Evolutionary conservation across 30 jellyfish, hydroid and myxozoan genomes (phyloP).

Genomic region (Clytia hemisphaerica): DNA sequence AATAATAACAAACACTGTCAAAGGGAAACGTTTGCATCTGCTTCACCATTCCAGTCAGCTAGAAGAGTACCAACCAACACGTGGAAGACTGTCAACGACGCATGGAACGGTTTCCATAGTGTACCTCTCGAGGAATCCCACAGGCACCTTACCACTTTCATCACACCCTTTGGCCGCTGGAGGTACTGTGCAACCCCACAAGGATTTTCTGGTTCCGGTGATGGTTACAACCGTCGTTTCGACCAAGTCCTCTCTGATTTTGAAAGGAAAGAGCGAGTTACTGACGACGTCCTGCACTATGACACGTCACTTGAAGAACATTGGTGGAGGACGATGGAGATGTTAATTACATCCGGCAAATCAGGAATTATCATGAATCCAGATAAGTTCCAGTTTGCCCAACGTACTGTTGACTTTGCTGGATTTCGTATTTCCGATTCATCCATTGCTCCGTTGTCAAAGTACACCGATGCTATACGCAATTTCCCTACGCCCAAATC

Average conservation of each 20-base stretch:
- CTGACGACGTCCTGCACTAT: too few species aligned
- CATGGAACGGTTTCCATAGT: too few species aligned
- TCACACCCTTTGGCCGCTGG: too few species aligned
- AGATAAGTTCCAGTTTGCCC: too few species aligned
- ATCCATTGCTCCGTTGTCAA: neutral
- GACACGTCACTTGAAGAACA: neutral
- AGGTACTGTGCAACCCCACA: neutral
- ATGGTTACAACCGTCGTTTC: neutral
- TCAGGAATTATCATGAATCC: neutral
- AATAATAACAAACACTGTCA: too few species aligned
- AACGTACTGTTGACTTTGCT: neutral
- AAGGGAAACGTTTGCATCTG: neutral
- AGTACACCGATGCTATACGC: neutral
- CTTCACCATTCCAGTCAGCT: slow-evolving; percentile 1
- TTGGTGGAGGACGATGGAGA: too few species aligned
- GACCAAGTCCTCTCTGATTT: neutral
- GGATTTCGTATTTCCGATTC: neutral
- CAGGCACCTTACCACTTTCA: too few species aligned
- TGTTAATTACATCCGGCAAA: too few species aligned
- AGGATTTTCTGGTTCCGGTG: neutral
- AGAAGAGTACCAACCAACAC: neutral
- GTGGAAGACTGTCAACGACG: neutral
- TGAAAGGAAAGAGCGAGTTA: too few species aligned
- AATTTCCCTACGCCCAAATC: too few species aligned
- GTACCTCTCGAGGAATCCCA: too few species aligned